Base-by-base conservation (phyloP, 2,797 vertebrate species). In the Chloroceryle amazona region DNA sequence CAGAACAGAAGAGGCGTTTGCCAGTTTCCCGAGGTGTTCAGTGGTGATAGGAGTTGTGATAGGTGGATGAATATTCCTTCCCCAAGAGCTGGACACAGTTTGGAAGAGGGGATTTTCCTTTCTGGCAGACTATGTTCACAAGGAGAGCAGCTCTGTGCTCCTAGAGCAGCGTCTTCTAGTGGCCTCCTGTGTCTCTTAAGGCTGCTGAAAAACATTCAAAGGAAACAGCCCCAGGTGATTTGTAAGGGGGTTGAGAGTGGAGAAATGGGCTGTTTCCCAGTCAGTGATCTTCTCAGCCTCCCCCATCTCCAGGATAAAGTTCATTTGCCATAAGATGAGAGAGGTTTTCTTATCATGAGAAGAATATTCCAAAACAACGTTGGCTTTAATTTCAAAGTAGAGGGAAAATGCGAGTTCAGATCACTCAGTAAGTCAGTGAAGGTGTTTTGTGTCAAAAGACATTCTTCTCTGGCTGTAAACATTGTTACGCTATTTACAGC, bases 351-450 rank as follows among this genome's bases (percentile, higher is more conserved):
- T 80, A 82, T 68, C 6, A 19, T 26, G 58, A 79, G 37, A 58
- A 90, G 81, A 82, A 68, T n/a, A 78, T 42, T 88, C 70, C 44
- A 66, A 65, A 91, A 68, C 65, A 81, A 60, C 5, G 6, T 84
- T 73, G 57, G 89, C 93, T 86, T 94, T 51, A 4, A 68, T 78
- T 91, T 91, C 94, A 95, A 90, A 95, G 91, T 20, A 33, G 79
- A 90, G 20, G 9, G 71, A 67, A 79, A 62, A 70, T 31, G 39
- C 0, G 0, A 88, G 51, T 86, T 94, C 70, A 84, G 76, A 79
- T 78, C 35, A 90, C 76, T 84, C 87, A 81, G 35, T 66, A 91
- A 83, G 39, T 68, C 60, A 60, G 20, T 46, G 85, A 72, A 86
- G 51, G n/a, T 66, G 70, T 42, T 90, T 88, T 84, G 29, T 87